phyloP scores from a whole-genome alignment of 2,113 vertebrate species.

The Canis aureus region DNA sequence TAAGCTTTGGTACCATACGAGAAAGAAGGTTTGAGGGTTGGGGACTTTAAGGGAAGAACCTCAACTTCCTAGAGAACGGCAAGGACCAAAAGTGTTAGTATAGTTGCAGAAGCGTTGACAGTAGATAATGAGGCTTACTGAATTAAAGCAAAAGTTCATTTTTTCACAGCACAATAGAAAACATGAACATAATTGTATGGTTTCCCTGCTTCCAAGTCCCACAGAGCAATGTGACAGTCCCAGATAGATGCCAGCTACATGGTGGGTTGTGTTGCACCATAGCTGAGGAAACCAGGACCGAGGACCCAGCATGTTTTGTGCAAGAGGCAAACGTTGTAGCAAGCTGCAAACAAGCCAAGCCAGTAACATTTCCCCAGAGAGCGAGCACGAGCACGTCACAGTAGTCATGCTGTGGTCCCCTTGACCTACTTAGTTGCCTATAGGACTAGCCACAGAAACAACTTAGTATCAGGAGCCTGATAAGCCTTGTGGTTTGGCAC shows the following conservation, averaged over 20 bases:
- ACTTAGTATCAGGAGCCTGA: slow-evolving; percentile 38
- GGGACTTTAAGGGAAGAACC: not conserved
- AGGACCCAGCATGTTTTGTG: not conserved
- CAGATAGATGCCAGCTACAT: not conserved
- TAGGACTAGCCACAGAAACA: slow-evolving; percentile 58
- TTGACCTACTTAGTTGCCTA: slow-evolving; percentile 55
- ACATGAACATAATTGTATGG: not conserved
- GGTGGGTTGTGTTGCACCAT: not conserved
- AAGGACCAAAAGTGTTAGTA: not conserved
- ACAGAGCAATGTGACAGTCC: not conserved
- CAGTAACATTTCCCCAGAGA: not conserved
- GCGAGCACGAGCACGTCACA: not conserved
- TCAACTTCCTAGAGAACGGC: not conserved
- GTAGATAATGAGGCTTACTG: not conserved
- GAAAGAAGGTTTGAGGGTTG: not conserved
- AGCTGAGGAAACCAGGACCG: not conserved
- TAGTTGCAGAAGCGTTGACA: not conserved
- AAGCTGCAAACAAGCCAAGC: not conserved
- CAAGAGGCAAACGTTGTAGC: not conserved
- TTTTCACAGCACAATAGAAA: not conserved
- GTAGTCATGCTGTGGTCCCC: not conserved
- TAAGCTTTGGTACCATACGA: not conserved
- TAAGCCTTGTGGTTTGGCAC: not conserved
- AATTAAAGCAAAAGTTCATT: not conserved
- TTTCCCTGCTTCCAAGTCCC: not conserved